Evolutionary conservation across 2,888 invertebrate species (phyloP).

Genomic region (Napeogenes sylphis): DNA sequence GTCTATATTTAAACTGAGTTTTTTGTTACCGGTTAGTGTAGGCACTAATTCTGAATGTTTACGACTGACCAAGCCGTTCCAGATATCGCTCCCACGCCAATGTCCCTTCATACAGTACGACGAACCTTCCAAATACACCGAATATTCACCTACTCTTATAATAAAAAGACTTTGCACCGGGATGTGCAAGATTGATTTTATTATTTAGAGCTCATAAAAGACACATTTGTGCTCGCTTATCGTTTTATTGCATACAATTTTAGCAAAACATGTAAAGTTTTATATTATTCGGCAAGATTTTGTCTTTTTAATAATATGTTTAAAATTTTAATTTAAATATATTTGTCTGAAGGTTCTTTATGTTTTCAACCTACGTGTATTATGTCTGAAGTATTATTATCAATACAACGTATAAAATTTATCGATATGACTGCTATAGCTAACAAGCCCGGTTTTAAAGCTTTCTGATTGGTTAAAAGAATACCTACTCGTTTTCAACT

Average conservation of each 20-base stretch:
- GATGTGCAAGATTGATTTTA: conserved; percentile 2
- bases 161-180: conserved; percentile 3
- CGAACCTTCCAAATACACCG: conserved; percentile 25
- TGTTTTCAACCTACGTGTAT: conserved; percentile 37
- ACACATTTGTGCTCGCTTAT: conserved; percentile 1
- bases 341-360: conserved; percentile 30
- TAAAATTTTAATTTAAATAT: conserved; percentile 4
- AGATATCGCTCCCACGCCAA: conserved; percentile 69
- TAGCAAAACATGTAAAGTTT: neutral
- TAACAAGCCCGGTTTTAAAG: conserved; percentile 38
- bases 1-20: conserved; percentile 59
- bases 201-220: conserved; percentile 3
- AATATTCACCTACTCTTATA: neutral
- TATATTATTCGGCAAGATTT: conserved; percentile 5
- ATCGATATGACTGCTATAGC: conserved; percentile 46
- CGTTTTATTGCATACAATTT: neutral
- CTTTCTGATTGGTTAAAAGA: conserved; percentile 44
- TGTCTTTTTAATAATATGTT: neutral
- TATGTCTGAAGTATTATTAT: conserved; percentile 43
- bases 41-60: conserved; percentile 70
- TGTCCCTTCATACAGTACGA: conserved; percentile 47
- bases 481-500: conserved; percentile 31
- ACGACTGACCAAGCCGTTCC: conserved; percentile 63
- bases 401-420: conserved; percentile 50
- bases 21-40: conserved; percentile 60